Evolutionary conservation across 1,140 invertebrate genomes (phyloP).

Genomic region (Panagrolaimus sp.): DNA sequence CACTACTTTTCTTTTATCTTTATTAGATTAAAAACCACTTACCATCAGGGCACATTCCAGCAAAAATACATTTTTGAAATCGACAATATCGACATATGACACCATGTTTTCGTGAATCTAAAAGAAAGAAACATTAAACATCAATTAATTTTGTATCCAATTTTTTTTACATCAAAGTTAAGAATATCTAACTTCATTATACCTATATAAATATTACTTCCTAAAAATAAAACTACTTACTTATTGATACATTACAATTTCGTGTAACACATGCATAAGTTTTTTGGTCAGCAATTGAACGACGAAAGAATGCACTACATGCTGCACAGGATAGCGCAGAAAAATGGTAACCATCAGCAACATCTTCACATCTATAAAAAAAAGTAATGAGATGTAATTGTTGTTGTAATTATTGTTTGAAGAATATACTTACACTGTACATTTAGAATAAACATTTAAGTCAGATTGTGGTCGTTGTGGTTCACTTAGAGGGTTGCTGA

Average conservation of each 20-base stretch:
- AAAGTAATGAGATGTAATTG: neutral
- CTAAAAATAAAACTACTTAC: conserved; percentile 7
- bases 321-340: conserved; percentile 16
- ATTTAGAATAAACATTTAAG: neutral
- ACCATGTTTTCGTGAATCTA: conserved; percentile 21
- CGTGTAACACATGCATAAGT: conserved; percentile 17
- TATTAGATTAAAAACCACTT: neutral
- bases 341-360: conserved; percentile 14
- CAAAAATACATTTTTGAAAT: conserved; percentile 22
- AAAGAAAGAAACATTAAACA: conserved; percentile 1
- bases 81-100: conserved; percentile 22
- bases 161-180: no score
- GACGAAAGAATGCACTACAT: conserved; percentile 20
- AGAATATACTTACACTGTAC: neutral
- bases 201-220: no score
- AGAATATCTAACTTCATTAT: no score
- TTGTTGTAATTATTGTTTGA: neutral
- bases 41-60: conserved; percentile 20
- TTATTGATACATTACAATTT: conserved; percentile 12
- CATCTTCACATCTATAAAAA: conserved; percentile 3
- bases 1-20: no score
- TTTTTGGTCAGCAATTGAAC: conserved; percentile 21
- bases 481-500: neutral
- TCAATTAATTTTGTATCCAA: no score
- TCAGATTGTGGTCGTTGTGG: neutral